Evolutionary conservation across 2,888 invertebrate genomes (phyloP).

Genomic region (Embidobia sp.): DNA sequence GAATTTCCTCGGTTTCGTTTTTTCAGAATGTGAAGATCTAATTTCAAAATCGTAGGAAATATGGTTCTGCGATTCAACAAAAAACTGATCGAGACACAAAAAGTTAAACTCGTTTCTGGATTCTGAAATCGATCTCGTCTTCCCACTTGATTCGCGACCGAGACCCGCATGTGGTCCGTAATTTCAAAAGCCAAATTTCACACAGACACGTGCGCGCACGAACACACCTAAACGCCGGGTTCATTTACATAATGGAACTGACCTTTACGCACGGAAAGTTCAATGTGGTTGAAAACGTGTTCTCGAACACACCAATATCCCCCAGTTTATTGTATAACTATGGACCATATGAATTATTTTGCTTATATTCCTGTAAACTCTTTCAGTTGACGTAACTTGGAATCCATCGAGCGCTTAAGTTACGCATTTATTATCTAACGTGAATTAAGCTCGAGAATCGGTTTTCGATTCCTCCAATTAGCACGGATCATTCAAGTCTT

Average conservation of each 20-base stretch:
- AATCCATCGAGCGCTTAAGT: slow-evolving; percentile 39
- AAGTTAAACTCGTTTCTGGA: slow-evolving; percentile 1
- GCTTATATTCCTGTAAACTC: not conserved
- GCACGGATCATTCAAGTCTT: not conserved
- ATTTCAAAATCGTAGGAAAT: too few species aligned
- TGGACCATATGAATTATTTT: slow-evolving; percentile 46
- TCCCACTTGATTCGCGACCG: too few species aligned
- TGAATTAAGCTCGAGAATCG: slow-evolving; percentile 1
- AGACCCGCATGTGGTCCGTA: slow-evolving; percentile 1
- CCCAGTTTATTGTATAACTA: slow-evolving; percentile 53
- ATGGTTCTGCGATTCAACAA: too few species aligned
- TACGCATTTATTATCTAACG: slow-evolving; percentile 56
- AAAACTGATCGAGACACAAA: too few species aligned
- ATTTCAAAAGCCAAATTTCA: slow-evolving; percentile 34
- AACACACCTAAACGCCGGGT: not conserved
- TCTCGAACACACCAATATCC: slow-evolving; percentile 46
- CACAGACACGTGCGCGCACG: slow-evolving; percentile 1
- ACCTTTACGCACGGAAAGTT: slow-evolving; percentile 61
- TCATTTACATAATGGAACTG: slow-evolving; percentile 61
- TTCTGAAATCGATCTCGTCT: too few species aligned
- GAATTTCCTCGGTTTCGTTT: too few species aligned
- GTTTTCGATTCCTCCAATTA: slow-evolving; percentile 1
- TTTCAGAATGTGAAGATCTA: too few species aligned
- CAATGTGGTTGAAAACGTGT: slow-evolving; percentile 53
- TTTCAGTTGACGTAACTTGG: slow-evolving; percentile 50